Percentiles rank a stretch among this genome's conserved stretches.
Evolutionary conservation across 1,140 invertebrate species (phyloP).

Genomic region (Dendrolimus kikuchii): DNA sequence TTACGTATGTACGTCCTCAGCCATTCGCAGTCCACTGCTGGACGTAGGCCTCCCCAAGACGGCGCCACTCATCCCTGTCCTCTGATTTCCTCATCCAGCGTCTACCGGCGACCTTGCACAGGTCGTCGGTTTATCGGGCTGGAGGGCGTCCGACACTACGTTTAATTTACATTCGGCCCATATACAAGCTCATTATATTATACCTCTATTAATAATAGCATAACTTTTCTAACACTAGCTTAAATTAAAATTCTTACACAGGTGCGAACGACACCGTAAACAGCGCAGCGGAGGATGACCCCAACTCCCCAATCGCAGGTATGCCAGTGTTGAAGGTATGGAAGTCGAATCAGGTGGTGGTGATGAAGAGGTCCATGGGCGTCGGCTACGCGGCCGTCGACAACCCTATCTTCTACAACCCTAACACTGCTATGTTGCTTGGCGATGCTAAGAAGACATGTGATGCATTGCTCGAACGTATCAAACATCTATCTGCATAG

Average conservation of each 20-base stretch:
- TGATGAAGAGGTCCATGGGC: constrained; percentile 93
- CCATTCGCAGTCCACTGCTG: no score
- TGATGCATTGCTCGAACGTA: constrained; percentile 82
- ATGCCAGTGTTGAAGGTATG: constrained; percentile 94
- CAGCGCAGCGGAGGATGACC: constrained; percentile 92
- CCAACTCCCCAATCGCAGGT: constrained; percentile 92
- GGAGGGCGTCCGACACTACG: no score
- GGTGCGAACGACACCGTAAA: constrained; percentile 94
- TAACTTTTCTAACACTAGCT: no score
- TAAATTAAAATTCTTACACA: constrained; percentile 16
- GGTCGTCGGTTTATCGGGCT: no score
- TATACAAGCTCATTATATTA: no score
- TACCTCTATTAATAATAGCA: no score
- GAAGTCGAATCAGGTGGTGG: constrained; percentile 88
- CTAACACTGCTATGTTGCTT: constrained; percentile 91
- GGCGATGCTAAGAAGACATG: constrained; percentile 95
- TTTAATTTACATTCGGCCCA: no score
- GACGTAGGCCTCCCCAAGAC: no score
- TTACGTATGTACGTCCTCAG: no score
- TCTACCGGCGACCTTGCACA: no score
- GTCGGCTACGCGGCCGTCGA: constrained; percentile 90
- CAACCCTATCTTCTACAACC: constrained; percentile 94
- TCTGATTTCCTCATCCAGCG: no score
- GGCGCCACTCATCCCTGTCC: no score
- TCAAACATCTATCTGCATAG: constrained; percentile 72